Conservation (phyloP, 2,113 vertebrate species). For the Falco punctatus region DNA sequence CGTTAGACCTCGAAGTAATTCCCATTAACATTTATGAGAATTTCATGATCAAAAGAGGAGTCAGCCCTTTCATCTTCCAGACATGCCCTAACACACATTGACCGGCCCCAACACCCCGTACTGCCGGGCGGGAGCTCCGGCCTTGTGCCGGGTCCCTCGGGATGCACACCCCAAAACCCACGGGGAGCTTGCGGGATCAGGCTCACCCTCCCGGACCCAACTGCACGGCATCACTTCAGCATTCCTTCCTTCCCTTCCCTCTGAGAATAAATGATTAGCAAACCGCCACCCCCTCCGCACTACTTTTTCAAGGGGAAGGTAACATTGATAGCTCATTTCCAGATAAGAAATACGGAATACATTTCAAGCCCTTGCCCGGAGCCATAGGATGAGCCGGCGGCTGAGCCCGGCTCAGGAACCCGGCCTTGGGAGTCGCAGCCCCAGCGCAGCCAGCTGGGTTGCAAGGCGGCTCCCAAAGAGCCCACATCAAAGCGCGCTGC, state of each 20-base stretch:
- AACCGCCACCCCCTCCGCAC: background rate
- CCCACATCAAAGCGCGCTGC: conserved; percentile 42
- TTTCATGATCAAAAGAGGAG: conserved; percentile 72
- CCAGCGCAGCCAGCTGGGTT: background rate
- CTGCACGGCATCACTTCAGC: rapidly evolving
- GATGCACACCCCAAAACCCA: background rate
- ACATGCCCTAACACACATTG: conserved; percentile 49
- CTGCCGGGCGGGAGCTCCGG: background rate
- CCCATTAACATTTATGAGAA: conserved; percentile 76
- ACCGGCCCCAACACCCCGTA: background rate
- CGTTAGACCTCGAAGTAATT: conserved; percentile 51
- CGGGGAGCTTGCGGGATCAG: rapidly evolving
- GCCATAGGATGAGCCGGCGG: background rate
- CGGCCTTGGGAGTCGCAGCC: background rate
- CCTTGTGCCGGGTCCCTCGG: background rate
- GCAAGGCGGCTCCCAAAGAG: background rate
- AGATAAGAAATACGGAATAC: background rate
- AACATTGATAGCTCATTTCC: background rate
- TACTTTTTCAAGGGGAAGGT: background rate
- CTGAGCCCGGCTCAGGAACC: background rate
- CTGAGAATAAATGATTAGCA: background rate
- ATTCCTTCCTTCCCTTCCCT: background rate
- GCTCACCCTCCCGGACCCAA: background rate
- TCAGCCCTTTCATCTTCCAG: conserved; percentile 67
- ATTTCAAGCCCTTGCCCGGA: background rate